These are phyloP conservation scores for Clarias pachynema DNA, from an alignment of 2,797 vertebrate species.

Conservation along the genomic window DNA sequence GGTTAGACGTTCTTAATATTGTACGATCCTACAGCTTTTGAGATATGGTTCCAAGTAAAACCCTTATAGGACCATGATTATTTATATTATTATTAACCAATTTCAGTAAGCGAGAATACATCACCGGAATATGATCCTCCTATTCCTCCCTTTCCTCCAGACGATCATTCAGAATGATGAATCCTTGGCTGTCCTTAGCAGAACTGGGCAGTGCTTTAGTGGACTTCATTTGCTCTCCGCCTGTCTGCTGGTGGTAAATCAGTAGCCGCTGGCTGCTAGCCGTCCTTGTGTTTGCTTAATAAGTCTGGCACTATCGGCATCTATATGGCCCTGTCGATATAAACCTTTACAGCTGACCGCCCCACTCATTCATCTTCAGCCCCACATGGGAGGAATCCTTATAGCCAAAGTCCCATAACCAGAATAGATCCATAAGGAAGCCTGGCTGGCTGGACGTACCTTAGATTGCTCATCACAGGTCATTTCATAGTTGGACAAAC, in stretches of 20 bases:
- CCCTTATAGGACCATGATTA: not conserved
- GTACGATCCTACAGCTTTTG: not conserved
- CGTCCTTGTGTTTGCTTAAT: slow-evolving; percentile 67
- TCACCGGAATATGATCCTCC: not conserved
- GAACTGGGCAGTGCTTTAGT: not conserved
- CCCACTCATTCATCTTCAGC: slow-evolving; percentile 61
- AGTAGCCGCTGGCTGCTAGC: slow-evolving; percentile 26
- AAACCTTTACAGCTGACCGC: slow-evolving; percentile 66
- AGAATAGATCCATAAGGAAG: slow-evolving; percentile 29
- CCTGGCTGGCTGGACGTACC: not conserved
- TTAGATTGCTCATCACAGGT: slow-evolving; percentile 19
- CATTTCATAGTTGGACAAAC: slow-evolving; percentile 31
- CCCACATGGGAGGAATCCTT: slow-evolving; percentile 41
- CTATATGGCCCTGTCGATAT: slow-evolving; percentile 65
- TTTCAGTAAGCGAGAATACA: not conserved
- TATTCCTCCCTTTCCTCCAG: not conserved
- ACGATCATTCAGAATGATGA: slow-evolving; percentile 26
- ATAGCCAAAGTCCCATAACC: slow-evolving; percentile 38
- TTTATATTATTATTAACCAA: not conserved
- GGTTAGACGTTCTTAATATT: not conserved
- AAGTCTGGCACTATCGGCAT: slow-evolving; percentile 69
- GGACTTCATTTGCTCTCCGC: slow-evolving; percentile 10
- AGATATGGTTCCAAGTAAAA: not conserved
- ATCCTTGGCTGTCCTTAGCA: slow-evolving; percentile 7
- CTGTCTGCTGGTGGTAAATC: slow-evolving; percentile 21